phyloP scores from a whole-genome alignment of 2,113 vertebrate species.

The Candoia aspera region DNA sequence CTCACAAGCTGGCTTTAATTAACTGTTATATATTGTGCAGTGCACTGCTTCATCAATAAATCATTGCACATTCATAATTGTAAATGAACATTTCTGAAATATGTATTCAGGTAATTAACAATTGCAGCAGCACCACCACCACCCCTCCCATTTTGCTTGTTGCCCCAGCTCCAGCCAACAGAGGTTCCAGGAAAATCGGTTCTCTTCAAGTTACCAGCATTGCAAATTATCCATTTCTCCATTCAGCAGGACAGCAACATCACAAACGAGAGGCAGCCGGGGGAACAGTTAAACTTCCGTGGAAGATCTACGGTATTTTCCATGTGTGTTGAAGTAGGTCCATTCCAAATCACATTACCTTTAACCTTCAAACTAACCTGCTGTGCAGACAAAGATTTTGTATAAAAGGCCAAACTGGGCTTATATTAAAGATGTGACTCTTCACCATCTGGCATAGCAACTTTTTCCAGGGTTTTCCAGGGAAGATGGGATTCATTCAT shows the following conservation, averaged over 20 bases:
- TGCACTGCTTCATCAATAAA: constrained; percentile 65
- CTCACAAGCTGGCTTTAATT: constrained; percentile 51
- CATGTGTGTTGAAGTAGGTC: neutral
- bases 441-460: neutral
- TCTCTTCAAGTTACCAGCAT: neutral
- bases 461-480: neutral
- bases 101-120: constrained; percentile 58
- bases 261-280: constrained; percentile 14
- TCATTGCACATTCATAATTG: constrained; percentile 48
- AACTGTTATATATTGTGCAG: constrained; percentile 51
- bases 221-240: constrained; percentile 26
- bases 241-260: constrained; percentile 14
- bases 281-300: neutral
- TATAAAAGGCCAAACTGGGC: neutral
- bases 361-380: neutral
- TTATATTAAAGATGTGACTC: neutral
- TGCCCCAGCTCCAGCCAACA: constrained; percentile 8
- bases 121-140: constrained; percentile 21
- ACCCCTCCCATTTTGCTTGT: neutral
- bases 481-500: neutral
- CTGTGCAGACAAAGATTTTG: neutral
- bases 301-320: constrained; percentile 3
- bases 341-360: neutral
- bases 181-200: neutral
- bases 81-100: constrained; percentile 56